Evolutionary conservation across 2,797 vertebrate genomes (phyloP), one percentile per base, ranked within the genome.

Genomic region (Periophthalmus magnuspinnatus): DNA sequence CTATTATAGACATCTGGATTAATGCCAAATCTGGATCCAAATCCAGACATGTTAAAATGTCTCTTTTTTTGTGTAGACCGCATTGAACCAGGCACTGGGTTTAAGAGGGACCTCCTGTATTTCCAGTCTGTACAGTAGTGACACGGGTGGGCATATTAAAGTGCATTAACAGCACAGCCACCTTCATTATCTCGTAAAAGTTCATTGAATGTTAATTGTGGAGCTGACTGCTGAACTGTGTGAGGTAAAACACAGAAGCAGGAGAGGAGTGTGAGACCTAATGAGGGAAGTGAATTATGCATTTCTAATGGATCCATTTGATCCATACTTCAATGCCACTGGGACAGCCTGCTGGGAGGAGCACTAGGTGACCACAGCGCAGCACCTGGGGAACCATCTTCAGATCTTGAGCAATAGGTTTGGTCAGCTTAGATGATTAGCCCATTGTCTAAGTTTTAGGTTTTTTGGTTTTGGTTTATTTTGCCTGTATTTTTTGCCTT

Each of bases 11-110:
- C 66, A 32, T 55, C 41, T 76, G 85, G 86, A 84, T 33, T 9
- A 0, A 19, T 69, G 86, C 84, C 91, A 90, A 75, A 80, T 78
- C 75, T 75, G 77, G 79, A 68, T 88, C 89, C 84, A 59, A 16
- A 67, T 88, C 89, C 85, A 90, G 81, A 73, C 81, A 83, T 74
- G 76, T 92, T 85, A 87, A 88, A 90, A 75, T 17, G 54, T 21
- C 11, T 69, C 71, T 71, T 79, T 66, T n/a, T 13, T 70, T 75
- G 70, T 65, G 68, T 67, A 70, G 36, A 56, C 56, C 55, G 58
- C 60, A 47, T 41, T 54, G 38, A 75, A 68, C 61, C 58, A 67
- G 72, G 74, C 66, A 68, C 10, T 33, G 63, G 72, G 33, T 80
- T 84, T 79, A 86, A 81, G 74, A 71, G 79, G 71, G 81, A 84